phyloP scores from a whole-genome alignment of 2,797 vertebrate genomes.

The Myioborus miniatus region DNA sequence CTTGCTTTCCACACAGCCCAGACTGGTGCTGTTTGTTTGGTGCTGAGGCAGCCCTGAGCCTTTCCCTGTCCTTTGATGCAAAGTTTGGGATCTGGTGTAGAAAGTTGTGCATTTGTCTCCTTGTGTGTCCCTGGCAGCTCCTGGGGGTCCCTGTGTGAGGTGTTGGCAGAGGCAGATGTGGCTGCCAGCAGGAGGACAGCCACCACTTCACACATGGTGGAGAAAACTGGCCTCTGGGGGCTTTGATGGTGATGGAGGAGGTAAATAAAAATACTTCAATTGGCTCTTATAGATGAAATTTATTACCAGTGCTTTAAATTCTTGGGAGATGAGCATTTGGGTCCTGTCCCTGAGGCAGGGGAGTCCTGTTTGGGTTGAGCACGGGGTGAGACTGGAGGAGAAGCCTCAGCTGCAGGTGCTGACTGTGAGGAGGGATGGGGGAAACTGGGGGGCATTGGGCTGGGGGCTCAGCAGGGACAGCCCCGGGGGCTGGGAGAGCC shows the following conservation, averaged over 20 bases:
- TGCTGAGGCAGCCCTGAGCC: background rate
- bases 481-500: fast-evolving
- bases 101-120: background rate
- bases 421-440: background rate
- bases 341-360: background rate
- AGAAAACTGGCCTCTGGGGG: background rate
- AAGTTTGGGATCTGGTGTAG: background rate
- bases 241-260: background rate
- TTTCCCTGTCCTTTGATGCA: background rate
- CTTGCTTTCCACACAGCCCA: background rate
- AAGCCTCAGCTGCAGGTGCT: fast-evolving
- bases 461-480: background rate
- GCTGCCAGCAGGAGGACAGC: background rate
- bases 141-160: background rate
- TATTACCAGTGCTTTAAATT: background rate
- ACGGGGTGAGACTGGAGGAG: fast-evolving
- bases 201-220: background rate
- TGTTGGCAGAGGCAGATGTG: background rate
- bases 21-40: background rate
- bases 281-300: background rate
- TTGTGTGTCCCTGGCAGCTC: background rate
- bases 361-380: background rate
- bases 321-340: background rate
- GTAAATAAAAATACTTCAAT: background rate
- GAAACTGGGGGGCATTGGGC: fast-evolving